These are phyloP conservation scores for Tineola bisselliella DNA, from an alignment of 2,888 invertebrate species.

Conservation along the genomic window DNA sequence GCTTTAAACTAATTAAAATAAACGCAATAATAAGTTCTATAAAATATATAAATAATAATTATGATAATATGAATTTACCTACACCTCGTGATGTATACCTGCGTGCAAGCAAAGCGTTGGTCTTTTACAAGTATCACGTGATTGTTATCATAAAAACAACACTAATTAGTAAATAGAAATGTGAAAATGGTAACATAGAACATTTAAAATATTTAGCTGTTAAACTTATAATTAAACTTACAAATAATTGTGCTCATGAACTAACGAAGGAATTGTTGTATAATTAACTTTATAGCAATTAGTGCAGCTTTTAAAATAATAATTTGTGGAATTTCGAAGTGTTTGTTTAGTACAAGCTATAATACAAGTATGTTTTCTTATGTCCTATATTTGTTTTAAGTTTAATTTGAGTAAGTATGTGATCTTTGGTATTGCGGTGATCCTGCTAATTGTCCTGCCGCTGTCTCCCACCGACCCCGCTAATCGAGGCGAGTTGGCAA, in stretches of 20 bases:
- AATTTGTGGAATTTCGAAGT: background rate
- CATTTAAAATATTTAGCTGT: background rate
- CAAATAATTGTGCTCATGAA: background rate
- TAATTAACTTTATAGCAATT: background rate
- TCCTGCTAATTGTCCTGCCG: conserved; percentile 13
- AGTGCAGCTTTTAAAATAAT: background rate
- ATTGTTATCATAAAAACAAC: background rate
- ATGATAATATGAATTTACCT: too few relatives aligned
- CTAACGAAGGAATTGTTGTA: background rate
- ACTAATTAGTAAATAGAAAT: background rate
- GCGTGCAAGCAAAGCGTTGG: too few relatives aligned
- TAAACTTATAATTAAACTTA: background rate
- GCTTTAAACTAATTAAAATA: too few relatives aligned
- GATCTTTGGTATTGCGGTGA: conserved; percentile 12
- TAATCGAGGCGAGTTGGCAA: conserved; percentile 10
- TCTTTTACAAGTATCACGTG: too few relatives aligned
- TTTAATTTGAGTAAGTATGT: background rate
- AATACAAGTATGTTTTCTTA: too few relatives aligned
- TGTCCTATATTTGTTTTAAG: background rate
- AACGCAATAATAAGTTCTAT: too few relatives aligned
- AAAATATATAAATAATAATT: too few relatives aligned
- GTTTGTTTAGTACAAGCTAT: too few relatives aligned
- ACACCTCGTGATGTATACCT: too few relatives aligned
- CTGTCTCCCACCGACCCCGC: background rate
- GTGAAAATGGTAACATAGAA: background rate